Conservation (phyloP, 1,140 invertebrate genomes). For the Hyposmocoma kahamanoa region DNA sequence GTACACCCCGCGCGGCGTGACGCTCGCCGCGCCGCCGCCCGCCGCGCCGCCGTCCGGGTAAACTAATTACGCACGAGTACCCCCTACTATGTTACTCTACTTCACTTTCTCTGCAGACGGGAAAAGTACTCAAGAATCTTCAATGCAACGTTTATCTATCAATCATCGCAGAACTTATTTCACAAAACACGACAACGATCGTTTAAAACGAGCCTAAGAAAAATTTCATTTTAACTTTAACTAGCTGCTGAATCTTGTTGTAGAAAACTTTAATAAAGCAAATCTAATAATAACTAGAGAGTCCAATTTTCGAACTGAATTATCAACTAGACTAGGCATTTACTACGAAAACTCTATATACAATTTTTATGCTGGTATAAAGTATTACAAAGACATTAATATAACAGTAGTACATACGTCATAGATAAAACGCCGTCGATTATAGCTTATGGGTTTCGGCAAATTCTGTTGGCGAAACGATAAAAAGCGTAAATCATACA, state of each 20-base stretch:
- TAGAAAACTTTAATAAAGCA: no score
- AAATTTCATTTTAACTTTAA: no score
- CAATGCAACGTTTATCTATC: no score
- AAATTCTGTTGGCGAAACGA: conserved; percentile 9
- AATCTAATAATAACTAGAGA: no score
- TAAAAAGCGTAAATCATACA: background rate
- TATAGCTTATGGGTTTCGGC: conserved; percentile 12
- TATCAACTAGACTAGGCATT: no score
- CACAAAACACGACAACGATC: no score
- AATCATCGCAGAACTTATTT: no score
- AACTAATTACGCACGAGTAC: background rate
- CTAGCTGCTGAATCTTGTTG: no score
- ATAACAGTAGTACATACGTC: conserved; percentile 10
- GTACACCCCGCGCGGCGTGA: background rate
- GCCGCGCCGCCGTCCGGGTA: background rate
- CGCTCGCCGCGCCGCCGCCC: background rate
- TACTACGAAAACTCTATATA: no score
- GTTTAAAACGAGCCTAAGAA: no score
- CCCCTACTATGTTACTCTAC: conserved; percentile 1
- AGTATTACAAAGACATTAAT: background rate
- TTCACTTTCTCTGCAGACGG: conserved; percentile 10
- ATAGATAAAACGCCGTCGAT: conserved; percentile 18
- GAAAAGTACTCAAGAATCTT: conserved; percentile 5
- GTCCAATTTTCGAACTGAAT: no score
- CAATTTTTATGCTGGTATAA: background rate